Evolutionary conservation across 2,797 vertebrate genomes (phyloP).

Genomic region (Tapirus indicus): DNA sequence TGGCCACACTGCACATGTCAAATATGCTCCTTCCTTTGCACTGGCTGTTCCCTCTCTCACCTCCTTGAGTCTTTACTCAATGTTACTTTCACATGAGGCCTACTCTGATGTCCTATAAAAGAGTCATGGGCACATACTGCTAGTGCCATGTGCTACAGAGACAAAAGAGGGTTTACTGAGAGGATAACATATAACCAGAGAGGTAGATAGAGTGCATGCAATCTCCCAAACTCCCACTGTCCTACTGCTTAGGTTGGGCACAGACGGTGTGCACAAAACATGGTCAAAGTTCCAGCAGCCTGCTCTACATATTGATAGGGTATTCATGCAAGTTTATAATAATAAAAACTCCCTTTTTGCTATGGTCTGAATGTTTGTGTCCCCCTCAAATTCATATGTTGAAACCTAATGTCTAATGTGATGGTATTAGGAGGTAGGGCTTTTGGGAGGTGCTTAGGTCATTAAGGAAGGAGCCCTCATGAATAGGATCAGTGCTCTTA

Average conservation of each 20-base stretch:
- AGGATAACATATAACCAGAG: background rate
- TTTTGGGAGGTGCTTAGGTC: background rate
- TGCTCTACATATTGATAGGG: background rate
- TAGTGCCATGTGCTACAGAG: background rate
- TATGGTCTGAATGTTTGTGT: background rate
- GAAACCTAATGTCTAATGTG: background rate
- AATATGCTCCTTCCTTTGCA: background rate
- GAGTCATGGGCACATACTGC: background rate
- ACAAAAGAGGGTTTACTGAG: background rate
- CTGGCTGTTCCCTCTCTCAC: background rate
- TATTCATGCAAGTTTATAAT: background rate
- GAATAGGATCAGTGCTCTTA: background rate
- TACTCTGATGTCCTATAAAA: background rate
- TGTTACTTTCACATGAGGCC: background rate
- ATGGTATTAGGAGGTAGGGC: background rate
- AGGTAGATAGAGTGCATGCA: background rate
- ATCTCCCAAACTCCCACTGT: background rate
- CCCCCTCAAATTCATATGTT: background rate
- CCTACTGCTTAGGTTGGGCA: background rate
- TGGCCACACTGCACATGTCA: fast-evolving
- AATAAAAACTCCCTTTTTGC: background rate
- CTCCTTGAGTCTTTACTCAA: background rate
- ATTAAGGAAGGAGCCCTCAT: background rate
- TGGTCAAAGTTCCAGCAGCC: background rate
- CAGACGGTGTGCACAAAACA: background rate